Conservation (phyloP, 2,888 invertebrate species). For the Cecidostiba fungosa region DNA sequence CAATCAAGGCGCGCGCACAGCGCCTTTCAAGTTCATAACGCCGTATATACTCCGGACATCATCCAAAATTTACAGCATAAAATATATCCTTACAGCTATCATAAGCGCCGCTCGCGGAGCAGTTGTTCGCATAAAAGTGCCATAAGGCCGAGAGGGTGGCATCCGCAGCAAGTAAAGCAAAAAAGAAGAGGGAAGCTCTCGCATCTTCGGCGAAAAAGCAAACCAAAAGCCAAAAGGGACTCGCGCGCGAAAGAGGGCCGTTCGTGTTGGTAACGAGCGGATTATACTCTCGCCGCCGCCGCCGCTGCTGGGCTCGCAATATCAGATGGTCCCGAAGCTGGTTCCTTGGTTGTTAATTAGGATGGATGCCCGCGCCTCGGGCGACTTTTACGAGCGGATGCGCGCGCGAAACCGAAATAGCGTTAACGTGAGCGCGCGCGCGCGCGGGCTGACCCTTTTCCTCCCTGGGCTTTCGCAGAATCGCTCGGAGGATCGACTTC, state of each 20-base stretch:
- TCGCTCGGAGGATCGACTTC: constrained; percentile 71
- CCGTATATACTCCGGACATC: neutral
- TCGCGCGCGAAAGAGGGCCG: constrained; percentile 64
- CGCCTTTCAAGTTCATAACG: constrained; percentile 7
- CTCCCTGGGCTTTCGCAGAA: constrained; percentile 72
- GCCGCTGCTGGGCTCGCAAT: constrained; percentile 66
- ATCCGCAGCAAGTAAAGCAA: neutral
- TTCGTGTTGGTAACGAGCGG: constrained; percentile 79
- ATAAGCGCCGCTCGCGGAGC: constrained; percentile 20
- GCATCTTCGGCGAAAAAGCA: neutral
- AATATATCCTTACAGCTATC: constrained; percentile 14
- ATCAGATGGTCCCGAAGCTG: constrained; percentile 78
- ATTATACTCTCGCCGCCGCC: constrained; percentile 72
- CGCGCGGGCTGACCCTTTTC: constrained; percentile 48
- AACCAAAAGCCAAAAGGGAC: neutral
- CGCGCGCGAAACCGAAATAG: constrained; percentile 76
- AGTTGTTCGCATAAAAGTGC: constrained; percentile 1
- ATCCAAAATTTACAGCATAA: constrained; percentile 37
- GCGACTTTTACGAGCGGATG: constrained; percentile 79
- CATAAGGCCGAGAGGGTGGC: neutral
- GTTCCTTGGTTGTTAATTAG: constrained; percentile 79
- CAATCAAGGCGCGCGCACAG: constrained; percentile 33
- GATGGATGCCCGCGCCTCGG: constrained; percentile 79
- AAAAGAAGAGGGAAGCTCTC: neutral
- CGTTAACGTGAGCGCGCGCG: constrained; percentile 69